Evolutionary conservation across 1,140 invertebrate genomes (phyloP).

Genomic region (Wiebesia pumilae): DNA sequence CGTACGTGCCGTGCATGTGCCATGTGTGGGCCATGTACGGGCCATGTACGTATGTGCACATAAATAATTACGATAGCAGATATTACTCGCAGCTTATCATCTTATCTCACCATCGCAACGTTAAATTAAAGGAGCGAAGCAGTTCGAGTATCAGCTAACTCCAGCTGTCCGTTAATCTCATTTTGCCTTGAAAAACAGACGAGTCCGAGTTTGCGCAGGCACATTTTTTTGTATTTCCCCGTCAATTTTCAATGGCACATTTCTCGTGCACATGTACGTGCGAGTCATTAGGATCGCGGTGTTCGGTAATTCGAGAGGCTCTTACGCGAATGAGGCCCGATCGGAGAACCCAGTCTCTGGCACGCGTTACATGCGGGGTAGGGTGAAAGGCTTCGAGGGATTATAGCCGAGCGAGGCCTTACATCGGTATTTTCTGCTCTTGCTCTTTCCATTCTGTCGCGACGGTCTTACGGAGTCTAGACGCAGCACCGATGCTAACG

Average conservation of each 20-base stretch:
- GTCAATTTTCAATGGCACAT: not conserved
- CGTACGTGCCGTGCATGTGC: too few relatives aligned
- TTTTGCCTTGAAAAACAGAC: not conserved
- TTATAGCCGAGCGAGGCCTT: conserved; percentile 32
- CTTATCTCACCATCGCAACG: not conserved
- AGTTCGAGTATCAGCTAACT: not conserved
- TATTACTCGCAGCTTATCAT: not conserved
- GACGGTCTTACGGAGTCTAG: not conserved
- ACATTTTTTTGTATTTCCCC: not conserved
- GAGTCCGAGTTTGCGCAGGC: not conserved
- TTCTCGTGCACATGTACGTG: not conserved
- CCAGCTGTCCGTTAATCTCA: not conserved
- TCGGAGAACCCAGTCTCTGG: not conserved
- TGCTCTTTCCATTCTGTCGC: not conserved
- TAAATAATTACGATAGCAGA: not conserved
- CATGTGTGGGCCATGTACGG: too few relatives aligned
- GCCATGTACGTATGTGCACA: not conserved
- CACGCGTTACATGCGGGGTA: not conserved
- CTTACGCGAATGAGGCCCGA: conserved; percentile 33
- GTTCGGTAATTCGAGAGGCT: conserved; percentile 29
- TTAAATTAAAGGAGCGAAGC: not conserved
- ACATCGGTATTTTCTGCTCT: not conserved
- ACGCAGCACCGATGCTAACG: not conserved
- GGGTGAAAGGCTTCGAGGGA: conserved; percentile 5
- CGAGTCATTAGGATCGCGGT: not conserved